Evolutionary conservation across 2,888 invertebrate species (phyloP).

Genomic region (Drosophila antonietae): DNA sequence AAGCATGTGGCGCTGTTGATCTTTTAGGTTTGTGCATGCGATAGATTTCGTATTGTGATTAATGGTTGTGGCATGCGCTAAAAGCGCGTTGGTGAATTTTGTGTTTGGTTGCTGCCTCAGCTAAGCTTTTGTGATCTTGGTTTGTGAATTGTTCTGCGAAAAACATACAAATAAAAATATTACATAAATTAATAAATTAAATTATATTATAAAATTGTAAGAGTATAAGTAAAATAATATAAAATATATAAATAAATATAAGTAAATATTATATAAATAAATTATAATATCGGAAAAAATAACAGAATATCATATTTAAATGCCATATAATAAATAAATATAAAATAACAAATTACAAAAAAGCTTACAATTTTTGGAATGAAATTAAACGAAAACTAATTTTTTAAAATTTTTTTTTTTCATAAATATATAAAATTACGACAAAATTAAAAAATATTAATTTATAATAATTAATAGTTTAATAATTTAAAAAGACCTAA

Average conservation of each 20-base stretch:
- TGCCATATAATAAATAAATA: too few species aligned
- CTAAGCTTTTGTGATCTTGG: constrained; percentile 36
- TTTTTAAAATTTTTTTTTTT: too few species aligned
- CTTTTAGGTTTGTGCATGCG: constrained; percentile 34
- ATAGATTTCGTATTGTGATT: constrained; percentile 7
- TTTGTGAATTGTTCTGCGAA: constrained; percentile 39
- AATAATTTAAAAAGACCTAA: not conserved
- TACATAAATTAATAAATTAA: not conserved
- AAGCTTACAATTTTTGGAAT: too few species aligned
- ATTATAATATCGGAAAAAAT: too few species aligned
- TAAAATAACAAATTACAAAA: too few species aligned
- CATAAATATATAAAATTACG: too few species aligned
- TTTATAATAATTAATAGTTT: too few species aligned
- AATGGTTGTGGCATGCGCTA: constrained; percentile 13
- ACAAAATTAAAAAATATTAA: too few species aligned
- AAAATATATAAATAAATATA: not conserved
- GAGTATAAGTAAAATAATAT: not conserved
- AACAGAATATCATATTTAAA: too few species aligned
- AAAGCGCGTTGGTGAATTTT: constrained; percentile 23
- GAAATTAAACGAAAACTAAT: too few species aligned
- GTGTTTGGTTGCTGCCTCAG: constrained; percentile 24
- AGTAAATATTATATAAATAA: not conserved
- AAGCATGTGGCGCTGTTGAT: constrained; percentile 31
- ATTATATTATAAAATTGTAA: not conserved
- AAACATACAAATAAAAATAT: not conserved